Conservation (phyloP, 2,113 vertebrate genomes). For the Cyanoramphus novaezelandiae region DNA sequence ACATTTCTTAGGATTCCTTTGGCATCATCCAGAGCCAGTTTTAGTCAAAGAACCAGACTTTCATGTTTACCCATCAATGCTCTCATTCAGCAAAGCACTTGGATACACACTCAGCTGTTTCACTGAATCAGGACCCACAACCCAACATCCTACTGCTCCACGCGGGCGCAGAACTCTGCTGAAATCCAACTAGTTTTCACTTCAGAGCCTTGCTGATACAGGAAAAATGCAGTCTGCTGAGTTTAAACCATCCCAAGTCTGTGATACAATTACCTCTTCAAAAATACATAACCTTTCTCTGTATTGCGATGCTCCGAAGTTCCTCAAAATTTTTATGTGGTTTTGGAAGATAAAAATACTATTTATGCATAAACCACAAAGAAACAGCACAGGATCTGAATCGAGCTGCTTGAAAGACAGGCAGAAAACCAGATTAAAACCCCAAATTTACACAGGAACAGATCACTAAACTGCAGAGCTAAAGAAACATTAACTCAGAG, state of each 20-base stretch:
- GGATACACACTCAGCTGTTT: not conserved
- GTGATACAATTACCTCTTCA: not conserved
- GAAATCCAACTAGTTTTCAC: not conserved
- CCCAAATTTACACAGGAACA: not conserved
- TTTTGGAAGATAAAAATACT: not conserved
- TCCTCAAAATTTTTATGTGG: not conserved
- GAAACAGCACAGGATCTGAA: not conserved
- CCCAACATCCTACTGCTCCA: not conserved
- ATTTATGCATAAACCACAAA: not conserved
- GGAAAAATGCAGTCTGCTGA: not conserved
- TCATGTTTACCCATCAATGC: not conserved
- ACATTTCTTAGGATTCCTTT: not conserved
- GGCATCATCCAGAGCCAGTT: not conserved
- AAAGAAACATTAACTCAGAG: not conserved
- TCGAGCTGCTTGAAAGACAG: not conserved
- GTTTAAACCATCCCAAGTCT: not conserved
- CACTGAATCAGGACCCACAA: not conserved
- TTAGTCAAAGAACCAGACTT: not conserved
- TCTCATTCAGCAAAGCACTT: not conserved
- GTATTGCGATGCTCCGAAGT: not conserved
- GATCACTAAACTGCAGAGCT: not conserved
- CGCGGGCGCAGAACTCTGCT: not conserved
- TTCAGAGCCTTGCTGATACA: conserved; percentile 1
- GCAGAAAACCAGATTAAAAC: not conserved
- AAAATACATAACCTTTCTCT: not conserved